Base-by-base conservation (phyloP, 1,140 invertebrate genomes). In the Heliothis subflexa region DNA sequence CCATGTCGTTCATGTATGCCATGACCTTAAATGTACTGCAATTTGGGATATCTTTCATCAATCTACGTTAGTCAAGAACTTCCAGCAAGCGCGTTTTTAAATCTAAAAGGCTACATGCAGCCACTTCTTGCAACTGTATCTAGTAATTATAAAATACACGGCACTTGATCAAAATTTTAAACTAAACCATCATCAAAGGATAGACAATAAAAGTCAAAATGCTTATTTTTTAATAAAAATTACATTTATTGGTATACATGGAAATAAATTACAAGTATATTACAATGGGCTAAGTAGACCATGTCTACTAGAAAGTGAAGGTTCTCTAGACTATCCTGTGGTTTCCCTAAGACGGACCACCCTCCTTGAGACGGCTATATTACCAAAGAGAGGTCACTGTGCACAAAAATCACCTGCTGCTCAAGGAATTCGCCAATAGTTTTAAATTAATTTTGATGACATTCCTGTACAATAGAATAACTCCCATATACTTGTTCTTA, bases 171-270 rank as follows among this genome's bases (percentile, higher is more conserved):
- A 5, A 40, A 40, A 40, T 9, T 40, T 40, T 40, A 7, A 40
- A 40, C 33, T 40, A 40, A 40, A 40, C 33, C 33, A 5, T 9
- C 33, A 40, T 40, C 13, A 28, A 12, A 10, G 55, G 1, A 21
- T 12, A 9, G 12, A 45, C 12, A 16, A 40, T 11, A 16, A 16
- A 25, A n/a, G n/a, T 40, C 14, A 33, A 13, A 14, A 13, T 40
- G 7, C 5, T 62, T 61, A 33, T 61, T 62, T 62, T 62, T 59
- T 59, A 25, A 14, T 62, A 62, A 62, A 62, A 62, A 62, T 40
- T 62, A 62, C 61, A 62, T 62, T 62, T 62, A 62, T 62, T 62
- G 28, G 33, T 62, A 62, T 62, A 62, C 61, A 59, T 59, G 3
- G 55, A 28, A 59, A 59, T 59, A 21, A 59, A 25, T 59, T 59